Base-by-base conservation (phyloP, 1,140 invertebrate genomes). In the Drosophila subpulchrella region DNA sequence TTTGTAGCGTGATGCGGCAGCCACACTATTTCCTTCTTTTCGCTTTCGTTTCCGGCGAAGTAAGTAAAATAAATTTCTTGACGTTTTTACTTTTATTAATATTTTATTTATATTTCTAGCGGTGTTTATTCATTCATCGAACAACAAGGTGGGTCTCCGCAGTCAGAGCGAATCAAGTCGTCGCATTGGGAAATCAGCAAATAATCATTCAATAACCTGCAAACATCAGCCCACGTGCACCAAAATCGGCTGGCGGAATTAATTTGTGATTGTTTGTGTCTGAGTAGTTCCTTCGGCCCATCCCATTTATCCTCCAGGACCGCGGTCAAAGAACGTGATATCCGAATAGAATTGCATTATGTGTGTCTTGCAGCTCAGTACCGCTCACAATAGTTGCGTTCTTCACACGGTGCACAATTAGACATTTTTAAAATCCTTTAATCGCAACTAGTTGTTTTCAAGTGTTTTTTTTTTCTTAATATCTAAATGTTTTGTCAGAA, bases 21-120 rank as follows among this genome's bases (percentile, higher is more conserved):
- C 50, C 50, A 53, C 50, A 53, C 48, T 51, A 51, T 51, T 51
- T 36, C 48, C 48, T 51, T 51, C 48, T 51, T 51, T 51, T 51
- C 48, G 48, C 30, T 51, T 36, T 36, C 30, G 48, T 51, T 51
- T 51, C 48, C 48, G 48, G 48, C 48, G 30, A 51, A 50, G 48
- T 51, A 51, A 34, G 30, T 51, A 34, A 51, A 51, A 34, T 17
- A 51, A 36, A 20, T 27, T 53, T 51, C 2, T 36, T 1, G 2
- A 12, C 4, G 3, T 12, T 32, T 53, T 53, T 34, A 11, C 15
- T 12, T 36, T 12, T 53, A 36, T 17, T 20, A 53, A 53, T 53
- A 53, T 17, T 7, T 17, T 12, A 17, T 53, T 53, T 53, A 17
- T 34, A 11, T 17, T 53, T 53, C 17, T 13, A 53, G 50, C 50